These are phyloP conservation scores for Eilema depressum DNA, from an alignment of 2,888 invertebrate genomes.

Conservation along the genomic window DNA sequence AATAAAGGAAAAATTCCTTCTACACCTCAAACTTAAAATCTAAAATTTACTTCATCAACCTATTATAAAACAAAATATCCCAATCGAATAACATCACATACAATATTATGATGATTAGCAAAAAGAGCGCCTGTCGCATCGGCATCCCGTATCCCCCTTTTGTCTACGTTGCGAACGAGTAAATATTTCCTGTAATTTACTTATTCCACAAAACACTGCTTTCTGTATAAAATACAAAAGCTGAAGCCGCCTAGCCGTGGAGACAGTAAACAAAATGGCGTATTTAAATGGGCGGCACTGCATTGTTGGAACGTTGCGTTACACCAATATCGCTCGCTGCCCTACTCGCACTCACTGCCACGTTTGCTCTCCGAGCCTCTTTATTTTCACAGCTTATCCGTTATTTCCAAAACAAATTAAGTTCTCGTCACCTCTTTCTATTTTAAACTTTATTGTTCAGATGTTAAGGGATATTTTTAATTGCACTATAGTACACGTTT, in stretches of 20 bases:
- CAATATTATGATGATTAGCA: conserved; percentile 41
- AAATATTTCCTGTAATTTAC: conserved; percentile 84
- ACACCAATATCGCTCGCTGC: conserved; percentile 64
- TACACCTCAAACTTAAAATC: background rate
- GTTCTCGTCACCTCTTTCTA: conserved; percentile 32
- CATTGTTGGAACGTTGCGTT: conserved; percentile 74
- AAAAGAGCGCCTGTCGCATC: conserved; percentile 35
- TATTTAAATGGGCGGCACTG: conserved; percentile 86
- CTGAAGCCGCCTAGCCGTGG: conserved; percentile 72
- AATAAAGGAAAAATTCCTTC: no score
- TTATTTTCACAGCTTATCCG: conserved; percentile 75
- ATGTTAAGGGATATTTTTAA: conserved; percentile 47
- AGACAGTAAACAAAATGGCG: conserved; percentile 87
- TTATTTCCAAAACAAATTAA: conserved; percentile 60
- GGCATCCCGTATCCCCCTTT: conserved; percentile 52
- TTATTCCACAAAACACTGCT: conserved; percentile 82
- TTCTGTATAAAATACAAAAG: conserved; percentile 79
- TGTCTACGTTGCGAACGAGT: conserved; percentile 70
- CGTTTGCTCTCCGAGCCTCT: conserved; percentile 58
- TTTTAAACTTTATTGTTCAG: conserved; percentile 51
- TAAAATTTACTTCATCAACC: background rate
- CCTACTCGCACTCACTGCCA: conserved; percentile 69
- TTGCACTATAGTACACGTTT: conserved; percentile 31
- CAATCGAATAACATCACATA: conserved; percentile 26
- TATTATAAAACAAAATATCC: conserved; percentile 9